A percentile compares a stretch with the other conserved stretches of the same genome.
Evolutionary conservation across 1,140 invertebrate species (phyloP).

Genomic region (Drosophila kurseongensis): DNA sequence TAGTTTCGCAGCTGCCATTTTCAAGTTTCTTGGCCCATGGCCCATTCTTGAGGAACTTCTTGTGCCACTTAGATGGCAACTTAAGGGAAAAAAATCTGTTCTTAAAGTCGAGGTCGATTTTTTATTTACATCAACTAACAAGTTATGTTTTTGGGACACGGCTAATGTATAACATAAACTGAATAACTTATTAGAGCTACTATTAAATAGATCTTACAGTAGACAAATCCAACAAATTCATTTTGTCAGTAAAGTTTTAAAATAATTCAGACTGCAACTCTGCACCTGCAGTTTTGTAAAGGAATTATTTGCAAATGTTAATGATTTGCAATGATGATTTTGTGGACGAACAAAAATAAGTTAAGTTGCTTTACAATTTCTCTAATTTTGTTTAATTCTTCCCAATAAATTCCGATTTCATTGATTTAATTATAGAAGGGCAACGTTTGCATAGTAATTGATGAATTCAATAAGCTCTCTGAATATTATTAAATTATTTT

Average conservation of each 20-base stretch:
- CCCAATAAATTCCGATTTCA: background rate
- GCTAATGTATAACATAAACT: too few species aligned
- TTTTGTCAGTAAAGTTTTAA: too few species aligned
- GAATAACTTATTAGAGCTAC: too few species aligned
- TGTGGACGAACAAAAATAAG: too few species aligned
- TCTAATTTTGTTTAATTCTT: background rate
- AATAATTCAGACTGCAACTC: too few species aligned
- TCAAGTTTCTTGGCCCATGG: constrained; percentile 51
- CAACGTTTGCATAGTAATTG: constrained; percentile 1
- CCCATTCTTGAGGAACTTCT: constrained; percentile 29
- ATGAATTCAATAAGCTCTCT: background rate
- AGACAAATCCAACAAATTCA: too few species aligned
- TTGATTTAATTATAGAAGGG: background rate
- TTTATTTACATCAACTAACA: background rate
- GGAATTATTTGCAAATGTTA: too few species aligned
- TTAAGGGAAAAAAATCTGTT: constrained; percentile 12
- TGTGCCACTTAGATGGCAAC: constrained; percentile 54
- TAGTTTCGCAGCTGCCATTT: constrained; percentile 70
- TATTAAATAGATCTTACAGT: too few species aligned
- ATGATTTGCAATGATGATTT: too few species aligned
- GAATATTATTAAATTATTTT: background rate
- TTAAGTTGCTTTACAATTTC: background rate
- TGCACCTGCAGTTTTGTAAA: too few species aligned
- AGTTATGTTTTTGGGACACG: too few species aligned
- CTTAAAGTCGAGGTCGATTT: background rate